These are phyloP conservation scores for Argyresthia albistria DNA, from an alignment of 2,888 invertebrate species.

Conservation along the genomic window DNA sequence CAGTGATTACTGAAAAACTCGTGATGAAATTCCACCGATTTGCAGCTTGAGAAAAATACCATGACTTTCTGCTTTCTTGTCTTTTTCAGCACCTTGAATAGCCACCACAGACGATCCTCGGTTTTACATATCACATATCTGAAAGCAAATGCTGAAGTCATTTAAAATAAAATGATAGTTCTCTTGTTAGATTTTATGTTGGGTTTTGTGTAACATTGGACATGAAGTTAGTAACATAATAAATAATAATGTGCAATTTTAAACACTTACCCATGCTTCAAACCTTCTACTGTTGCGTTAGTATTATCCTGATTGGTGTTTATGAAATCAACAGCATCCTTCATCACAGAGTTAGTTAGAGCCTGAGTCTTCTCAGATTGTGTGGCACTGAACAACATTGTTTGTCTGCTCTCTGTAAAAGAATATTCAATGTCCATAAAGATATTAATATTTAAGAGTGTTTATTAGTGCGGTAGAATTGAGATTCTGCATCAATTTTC, in stretches of 20 bases:
- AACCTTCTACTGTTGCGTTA: slow-evolving; percentile 84
- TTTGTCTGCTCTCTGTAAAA: slow-evolving; percentile 88
- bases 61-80: slow-evolving; percentile 93
- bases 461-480: no score
- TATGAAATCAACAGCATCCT: slow-evolving; percentile 90
- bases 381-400: slow-evolving; percentile 98
- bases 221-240: no score
- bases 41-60: slow-evolving; percentile 98
- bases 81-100: slow-evolving; percentile 97
- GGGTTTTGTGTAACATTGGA: no score
- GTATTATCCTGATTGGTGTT: slow-evolving; percentile 91
- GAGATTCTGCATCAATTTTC: no score
- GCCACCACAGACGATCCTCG: slow-evolving; percentile 90
- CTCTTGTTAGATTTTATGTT: neutral
- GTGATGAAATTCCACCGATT: slow-evolving; percentile 95
- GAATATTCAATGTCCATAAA: neutral
- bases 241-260: neutral
- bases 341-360: slow-evolving; percentile 88
- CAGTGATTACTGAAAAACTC: slow-evolving; percentile 92
- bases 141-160: slow-evolving; percentile 12
- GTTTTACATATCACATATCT: slow-evolving; percentile 94
- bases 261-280: slow-evolving; percentile 77
- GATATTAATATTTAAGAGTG: no score
- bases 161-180: neutral
- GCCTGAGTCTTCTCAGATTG: slow-evolving; percentile 92